Evolutionary conservation across 2,888 invertebrate genomes (phyloP), one percentile per base, ranked within the genome.

Genomic region (Euproctis similis): DNA sequence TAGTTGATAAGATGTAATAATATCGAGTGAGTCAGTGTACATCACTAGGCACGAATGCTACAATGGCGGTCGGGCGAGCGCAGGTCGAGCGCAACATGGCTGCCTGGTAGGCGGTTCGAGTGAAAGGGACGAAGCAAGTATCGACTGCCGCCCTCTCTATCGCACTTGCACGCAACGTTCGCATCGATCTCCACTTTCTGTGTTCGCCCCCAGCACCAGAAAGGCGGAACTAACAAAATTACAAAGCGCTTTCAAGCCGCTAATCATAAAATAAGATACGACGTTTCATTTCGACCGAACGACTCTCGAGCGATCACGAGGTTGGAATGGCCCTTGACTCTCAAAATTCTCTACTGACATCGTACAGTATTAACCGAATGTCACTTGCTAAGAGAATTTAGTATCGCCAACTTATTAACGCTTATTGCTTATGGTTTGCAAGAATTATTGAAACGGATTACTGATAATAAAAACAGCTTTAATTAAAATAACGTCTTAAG

Each of bases 221-320:
- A 84, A 82, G 84, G 84, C 84, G 84, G 84, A 84, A 84, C 84
- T 82, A 84, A 84, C 84, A 82, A 82, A 82, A 84, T 84, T 82
- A 84, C 84, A 81, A 78, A 82, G 84, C 81, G 82, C 82, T 82
- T 81, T 82, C 82, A 80, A 80, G 84, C 84, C 84, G 82, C 84
- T 84, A 84, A 84, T 84, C 84, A 84, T 82, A 82, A 82, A 82
- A 84, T 84, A 84, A 84, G 84, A 84, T 82, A 84, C 84, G 84
- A 82, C 84, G 84, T 84, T 84, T 82, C 84, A 84, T 84, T 82
- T 81, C 78, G 78, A 78, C 75, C 80, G 80, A 73, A 67, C 73
- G 81, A 77, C 80, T 80, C 75, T 80, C 75, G 62, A 78, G 78
- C 72, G 82, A 81, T 82, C 81, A 72, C 80, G 77, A 75, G 64